Evolutionary conservation across 92 coral and sea anemone genomes (phyloP).

Genomic region (Parazoanthus swiftii): DNA sequence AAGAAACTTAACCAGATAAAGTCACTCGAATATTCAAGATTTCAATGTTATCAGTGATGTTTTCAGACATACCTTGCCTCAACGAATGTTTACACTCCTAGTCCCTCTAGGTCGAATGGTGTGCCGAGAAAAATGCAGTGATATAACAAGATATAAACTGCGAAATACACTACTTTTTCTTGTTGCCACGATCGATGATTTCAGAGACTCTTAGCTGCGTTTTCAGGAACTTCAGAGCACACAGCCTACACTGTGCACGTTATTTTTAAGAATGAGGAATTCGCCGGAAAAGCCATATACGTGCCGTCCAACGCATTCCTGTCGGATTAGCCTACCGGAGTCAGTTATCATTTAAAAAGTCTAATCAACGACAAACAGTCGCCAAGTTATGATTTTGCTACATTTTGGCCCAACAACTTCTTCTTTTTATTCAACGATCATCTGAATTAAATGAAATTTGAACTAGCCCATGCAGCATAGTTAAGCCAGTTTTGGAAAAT

Average conservation of each 20-base stretch:
- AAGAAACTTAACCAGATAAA: background rate
- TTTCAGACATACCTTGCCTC: background rate
- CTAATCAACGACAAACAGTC: background rate
- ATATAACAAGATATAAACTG: too few species aligned
- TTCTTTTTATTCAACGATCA: too few species aligned
- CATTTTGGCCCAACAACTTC: background rate
- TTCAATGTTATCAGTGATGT: too few species aligned
- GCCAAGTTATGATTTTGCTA: background rate
- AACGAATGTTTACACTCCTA: background rate
- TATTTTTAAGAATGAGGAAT: too few species aligned
- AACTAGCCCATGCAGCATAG: background rate
- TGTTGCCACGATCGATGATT: background rate
- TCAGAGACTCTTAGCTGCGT: background rate
- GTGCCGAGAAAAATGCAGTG: background rate
- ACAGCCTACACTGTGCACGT: background rate
- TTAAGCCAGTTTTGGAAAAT: background rate
- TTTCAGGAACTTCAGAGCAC: background rate
- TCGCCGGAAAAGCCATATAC: background rate
- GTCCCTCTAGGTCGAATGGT: background rate
- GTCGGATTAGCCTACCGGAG: too few species aligned
- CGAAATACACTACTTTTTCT: too few species aligned
- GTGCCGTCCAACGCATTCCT: background rate
- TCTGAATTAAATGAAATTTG: too few species aligned
- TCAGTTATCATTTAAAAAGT: background rate
- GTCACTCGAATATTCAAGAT: background rate